Evolutionary conservation across 2,113 vertebrate genomes (phyloP), one percentile per base, ranked within the genome.

Genomic region (Loxodonta africana): DNA sequence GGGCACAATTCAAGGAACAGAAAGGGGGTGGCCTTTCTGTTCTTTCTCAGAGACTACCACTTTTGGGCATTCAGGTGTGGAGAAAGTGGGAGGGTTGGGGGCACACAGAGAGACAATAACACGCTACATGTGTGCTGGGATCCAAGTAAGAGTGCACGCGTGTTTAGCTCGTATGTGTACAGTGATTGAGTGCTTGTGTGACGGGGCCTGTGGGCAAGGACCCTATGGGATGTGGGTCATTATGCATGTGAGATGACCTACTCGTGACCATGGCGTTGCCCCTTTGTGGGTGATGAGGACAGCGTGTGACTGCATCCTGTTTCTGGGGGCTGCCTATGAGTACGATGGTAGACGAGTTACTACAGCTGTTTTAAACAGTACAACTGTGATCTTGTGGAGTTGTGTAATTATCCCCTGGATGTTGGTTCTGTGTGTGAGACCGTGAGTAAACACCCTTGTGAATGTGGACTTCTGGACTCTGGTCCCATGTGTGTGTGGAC

Each of bases 371-470:
- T 81, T 51, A 78, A 71, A 57, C 84, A 6, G 69, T 21, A n/a
- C 83, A 62, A 0, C 94, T 95, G 88, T 69, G 93, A 90, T 37
- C 90, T 74, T 65, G 82, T 2, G 21, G 65, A 65, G 95, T 26
- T 44, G 46, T 18, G 46, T 97, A 81, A 92, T 94, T 81, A 90
- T 14, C 57, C 91, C 76, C 85, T 69, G 88, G 63, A n/a, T 41
- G 80, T 1, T 77, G 83, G 97, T 14, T 97, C 25, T 65, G 91
- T 69, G 88, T 67, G 89, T 28, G 85, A 74, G 74, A 6, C 77
- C 77, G 63, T 5, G 30, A 65, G n/a, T 92, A 94, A 96, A 97
- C 92, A 94, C 93, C 41, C 14, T 3, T 65, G 83, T 86, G 81
- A 63, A 30, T 62, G 71, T 69, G n/a, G 60, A 11, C 23, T 10